phyloP scores from a whole-genome alignment of 2,113 vertebrate genomes.

The Phycodurus eques region DNA sequence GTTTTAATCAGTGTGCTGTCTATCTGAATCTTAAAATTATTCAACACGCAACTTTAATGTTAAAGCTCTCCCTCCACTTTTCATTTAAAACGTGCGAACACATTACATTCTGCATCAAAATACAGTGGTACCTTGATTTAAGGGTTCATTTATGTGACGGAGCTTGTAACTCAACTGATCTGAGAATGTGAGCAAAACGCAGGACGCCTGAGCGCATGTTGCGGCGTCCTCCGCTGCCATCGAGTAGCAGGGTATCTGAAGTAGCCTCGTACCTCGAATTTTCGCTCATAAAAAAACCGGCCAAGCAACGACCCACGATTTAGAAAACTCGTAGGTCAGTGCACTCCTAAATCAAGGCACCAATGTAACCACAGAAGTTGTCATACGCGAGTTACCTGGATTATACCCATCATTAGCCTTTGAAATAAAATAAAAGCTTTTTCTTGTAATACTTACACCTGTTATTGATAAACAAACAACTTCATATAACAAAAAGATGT shows the following conservation, averaged over 20 bases:
- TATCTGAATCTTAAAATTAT: neutral
- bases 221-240: neutral
- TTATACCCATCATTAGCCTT: neutral
- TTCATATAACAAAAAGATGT: neutral
- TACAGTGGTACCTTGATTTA: neutral
- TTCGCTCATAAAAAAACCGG: neutral
- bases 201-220: neutral
- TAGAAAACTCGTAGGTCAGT: neutral
- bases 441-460: neutral
- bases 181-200: neutral
- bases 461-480: neutral
- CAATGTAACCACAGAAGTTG: neutral
- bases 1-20: neutral
- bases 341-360: neutral
- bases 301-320: neutral
- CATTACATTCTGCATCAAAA: constrained; percentile 1
- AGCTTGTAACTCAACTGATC: neutral
- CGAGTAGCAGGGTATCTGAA: neutral
- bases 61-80: neutral
- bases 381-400: neutral
- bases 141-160: neutral
- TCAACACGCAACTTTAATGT: neutral
- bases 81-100: neutral
- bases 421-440: neutral
- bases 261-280: neutral